Conservation (phyloP, 2,888 invertebrate genomes). For the Physocephala rufipes region DNA sequence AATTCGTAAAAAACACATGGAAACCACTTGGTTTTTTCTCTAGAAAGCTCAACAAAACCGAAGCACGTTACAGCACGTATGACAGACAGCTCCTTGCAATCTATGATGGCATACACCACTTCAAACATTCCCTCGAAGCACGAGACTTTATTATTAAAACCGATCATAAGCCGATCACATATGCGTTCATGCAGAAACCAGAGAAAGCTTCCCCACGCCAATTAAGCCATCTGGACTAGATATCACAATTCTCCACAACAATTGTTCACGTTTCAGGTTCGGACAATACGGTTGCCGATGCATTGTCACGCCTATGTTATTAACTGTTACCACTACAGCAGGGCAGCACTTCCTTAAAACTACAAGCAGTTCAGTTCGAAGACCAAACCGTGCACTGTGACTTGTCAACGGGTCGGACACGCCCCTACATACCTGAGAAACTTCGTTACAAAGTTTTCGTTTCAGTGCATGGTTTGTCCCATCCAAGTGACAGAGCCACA, state of each 20-base stretch:
- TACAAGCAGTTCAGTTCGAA: slow-evolving; percentile 30
- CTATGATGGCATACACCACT: slow-evolving; percentile 39
- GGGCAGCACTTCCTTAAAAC: slow-evolving; percentile 28
- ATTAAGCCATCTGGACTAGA: slow-evolving; percentile 55
- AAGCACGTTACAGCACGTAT: slow-evolving; percentile 38
- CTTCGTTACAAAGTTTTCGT: slow-evolving; percentile 17
- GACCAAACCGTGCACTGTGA: slow-evolving; percentile 21
- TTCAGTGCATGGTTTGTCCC: slow-evolving; percentile 14
- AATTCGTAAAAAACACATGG: slow-evolving; percentile 34
- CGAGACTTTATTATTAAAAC: slow-evolving; percentile 45
- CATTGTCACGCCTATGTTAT: slow-evolving; percentile 46
- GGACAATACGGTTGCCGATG: slow-evolving; percentile 43
- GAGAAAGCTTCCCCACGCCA: too few species aligned
- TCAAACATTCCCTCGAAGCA: background rate
- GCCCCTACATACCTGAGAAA: slow-evolving; percentile 23
- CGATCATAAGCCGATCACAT: slow-evolving; percentile 45
- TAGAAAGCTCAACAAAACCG: slow-evolving; percentile 49
- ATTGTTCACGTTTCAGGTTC: slow-evolving; percentile 37
- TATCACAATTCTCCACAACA: slow-evolving; percentile 41
- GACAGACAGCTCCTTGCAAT: slow-evolving; percentile 41
- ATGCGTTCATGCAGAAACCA: slow-evolving; percentile 51
- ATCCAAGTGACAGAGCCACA: slow-evolving; percentile 32
- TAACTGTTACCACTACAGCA: slow-evolving; percentile 30
- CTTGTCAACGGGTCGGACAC: slow-evolving; percentile 26
- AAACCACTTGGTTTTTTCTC: too few species aligned